Evolutionary conservation across 2,797 vertebrate species (phyloP).

Genomic region (Enteromius paludinosus): DNA sequence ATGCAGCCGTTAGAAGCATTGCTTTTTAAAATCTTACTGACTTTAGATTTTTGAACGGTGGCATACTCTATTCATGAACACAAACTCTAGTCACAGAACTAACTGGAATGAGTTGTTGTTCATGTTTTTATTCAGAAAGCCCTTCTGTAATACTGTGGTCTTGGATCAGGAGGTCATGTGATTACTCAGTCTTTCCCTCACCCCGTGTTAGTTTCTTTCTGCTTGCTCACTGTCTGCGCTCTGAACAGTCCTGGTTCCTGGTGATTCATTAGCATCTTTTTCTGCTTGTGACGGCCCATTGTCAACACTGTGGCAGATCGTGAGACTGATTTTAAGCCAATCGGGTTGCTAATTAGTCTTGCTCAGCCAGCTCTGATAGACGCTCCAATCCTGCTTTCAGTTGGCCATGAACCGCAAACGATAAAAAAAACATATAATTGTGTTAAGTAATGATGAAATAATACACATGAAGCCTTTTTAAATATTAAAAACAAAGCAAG

Average conservation of each 20-base stretch:
- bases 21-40: not conserved
- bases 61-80: not conserved
- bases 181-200: slow-evolving; percentile 31
- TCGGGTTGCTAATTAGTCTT: slow-evolving; percentile 72
- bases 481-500: slow-evolving; percentile 50
- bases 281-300: slow-evolving; percentile 61
- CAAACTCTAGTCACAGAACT: not conserved
- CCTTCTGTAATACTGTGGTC: slow-evolving; percentile 3
- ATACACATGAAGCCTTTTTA: slow-evolving; percentile 36
- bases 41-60: too few relatives aligned
- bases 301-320: slow-evolving; percentile 64
- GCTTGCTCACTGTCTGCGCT: slow-evolving; percentile 47
- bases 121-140: slow-evolving; percentile 8
- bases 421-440: slow-evolving; percentile 36
- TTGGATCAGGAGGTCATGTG: slow-evolving; percentile 28
- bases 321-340: slow-evolving; percentile 66
- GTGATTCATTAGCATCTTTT: slow-evolving; percentile 62
- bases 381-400: slow-evolving; percentile 45
- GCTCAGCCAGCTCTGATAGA: slow-evolving; percentile 63
- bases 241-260: slow-evolving; percentile 54
- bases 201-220: slow-evolving; percentile 40
- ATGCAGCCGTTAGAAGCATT: not conserved
- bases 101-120: not conserved
- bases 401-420: slow-evolving; percentile 35
- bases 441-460: slow-evolving; percentile 44